A percentile compares a stretch with the other conserved stretches of the same genome.
Evolutionary conservation across 2,797 vertebrate species (phyloP).

Genomic region (Falco naumanni): DNA sequence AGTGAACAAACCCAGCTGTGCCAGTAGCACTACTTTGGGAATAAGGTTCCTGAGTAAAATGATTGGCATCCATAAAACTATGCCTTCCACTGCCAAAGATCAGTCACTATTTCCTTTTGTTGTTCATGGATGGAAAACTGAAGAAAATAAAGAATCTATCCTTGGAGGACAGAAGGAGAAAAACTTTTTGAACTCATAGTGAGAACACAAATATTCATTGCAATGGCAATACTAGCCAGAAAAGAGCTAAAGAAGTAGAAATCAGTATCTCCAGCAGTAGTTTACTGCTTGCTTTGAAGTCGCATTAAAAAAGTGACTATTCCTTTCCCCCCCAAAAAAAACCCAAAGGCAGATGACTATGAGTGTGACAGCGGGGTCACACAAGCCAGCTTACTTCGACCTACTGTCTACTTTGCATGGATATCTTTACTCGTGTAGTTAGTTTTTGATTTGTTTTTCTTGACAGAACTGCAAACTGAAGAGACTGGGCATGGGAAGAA

Average conservation of each 20-base stretch:
- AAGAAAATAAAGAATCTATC: neutral
- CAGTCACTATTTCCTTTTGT: neutral
- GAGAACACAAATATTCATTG: neutral
- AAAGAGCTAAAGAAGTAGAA: neutral
- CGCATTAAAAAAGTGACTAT: neutral
- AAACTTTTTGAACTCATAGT: neutral
- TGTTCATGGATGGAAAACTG: neutral
- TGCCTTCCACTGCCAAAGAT: neutral
- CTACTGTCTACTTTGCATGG: neutral
- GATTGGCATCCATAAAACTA: neutral
- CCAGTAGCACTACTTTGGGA: neutral
- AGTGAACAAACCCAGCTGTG: neutral
- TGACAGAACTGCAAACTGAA: neutral
- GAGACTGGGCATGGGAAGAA: neutral
- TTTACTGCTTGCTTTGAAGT: neutral
- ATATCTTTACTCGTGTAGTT: neutral
- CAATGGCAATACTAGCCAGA: neutral
- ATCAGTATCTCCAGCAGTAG: neutral
- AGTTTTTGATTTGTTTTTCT: neutral
- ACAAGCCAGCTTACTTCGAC: neutral
- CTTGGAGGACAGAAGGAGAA: neutral
- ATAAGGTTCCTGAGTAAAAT: neutral
- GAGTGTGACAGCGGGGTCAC: neutral
- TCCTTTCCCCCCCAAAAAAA: neutral
- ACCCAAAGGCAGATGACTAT: neutral